These are phyloP conservation scores for Micrasema longulum DNA, from an alignment of 1,140 invertebrate species.

Conservation along the genomic window DNA sequence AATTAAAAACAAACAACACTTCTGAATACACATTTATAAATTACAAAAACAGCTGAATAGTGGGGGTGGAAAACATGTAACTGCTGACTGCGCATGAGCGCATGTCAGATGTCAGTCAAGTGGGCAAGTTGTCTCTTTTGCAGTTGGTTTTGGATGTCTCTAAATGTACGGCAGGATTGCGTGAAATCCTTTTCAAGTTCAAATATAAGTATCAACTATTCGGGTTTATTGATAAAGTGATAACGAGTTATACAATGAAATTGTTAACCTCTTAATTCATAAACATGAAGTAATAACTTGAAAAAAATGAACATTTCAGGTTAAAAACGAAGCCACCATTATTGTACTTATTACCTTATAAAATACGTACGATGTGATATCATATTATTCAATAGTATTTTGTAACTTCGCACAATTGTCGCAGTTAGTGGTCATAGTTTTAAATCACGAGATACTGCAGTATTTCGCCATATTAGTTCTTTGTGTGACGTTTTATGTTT, in stretches of 20 bases:
- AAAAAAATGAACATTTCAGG: constrained; percentile 21
- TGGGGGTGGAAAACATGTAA: neutral
- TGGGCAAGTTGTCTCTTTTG: constrained; percentile 22
- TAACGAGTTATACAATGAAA: constrained; percentile 14
- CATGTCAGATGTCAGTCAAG: too few relatives aligned
- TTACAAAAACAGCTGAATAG: constrained; percentile 22
- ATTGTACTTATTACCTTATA: constrained; percentile 22
- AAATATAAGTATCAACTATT: constrained; percentile 9
- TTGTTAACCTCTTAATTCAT: constrained; percentile 9
- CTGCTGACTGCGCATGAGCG: constrained; percentile 19
- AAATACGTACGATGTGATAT: too few relatives aligned
- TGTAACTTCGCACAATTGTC: neutral
- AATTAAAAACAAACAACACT: too few relatives aligned
- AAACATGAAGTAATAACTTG: neutral
- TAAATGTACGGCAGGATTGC: constrained; percentile 27
- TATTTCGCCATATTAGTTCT: constrained; percentile 21
- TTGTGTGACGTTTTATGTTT: constrained; percentile 41
- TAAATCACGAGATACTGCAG: too few relatives aligned
- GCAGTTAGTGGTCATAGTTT: too few relatives aligned
- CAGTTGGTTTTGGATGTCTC: constrained; percentile 27
- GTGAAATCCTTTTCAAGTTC: constrained; percentile 2
- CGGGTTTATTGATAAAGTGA: constrained; percentile 4
- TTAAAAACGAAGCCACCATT: constrained; percentile 34
- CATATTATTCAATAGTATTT: constrained; percentile 8
- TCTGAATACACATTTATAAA: too few relatives aligned